Base-by-base conservation (phyloP, 2,797 vertebrate species). In the Miichthys miiuy region DNA sequence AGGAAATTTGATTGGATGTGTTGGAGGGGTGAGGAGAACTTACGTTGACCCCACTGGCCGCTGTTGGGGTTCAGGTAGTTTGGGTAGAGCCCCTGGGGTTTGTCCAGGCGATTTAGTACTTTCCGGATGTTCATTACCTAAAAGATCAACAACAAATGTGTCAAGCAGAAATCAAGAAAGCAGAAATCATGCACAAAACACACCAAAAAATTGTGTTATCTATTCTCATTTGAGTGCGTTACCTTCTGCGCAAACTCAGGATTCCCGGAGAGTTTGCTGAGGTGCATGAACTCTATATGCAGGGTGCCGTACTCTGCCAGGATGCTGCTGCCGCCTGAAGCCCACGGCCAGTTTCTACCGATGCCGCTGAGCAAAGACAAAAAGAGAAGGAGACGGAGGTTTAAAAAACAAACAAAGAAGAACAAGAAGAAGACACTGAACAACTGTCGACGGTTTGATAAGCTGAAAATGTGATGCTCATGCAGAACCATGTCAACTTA, bases 11-110 rank as follows among this genome's bases (percentile, higher is more conserved):
- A 11, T 11, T 21, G 38, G 64, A 47, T 17, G 21, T 34, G 17
- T 41, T 5, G 20, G 42, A 47, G 10, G 17, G 5, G 0, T 10
- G 47, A 51, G 18, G 55, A 17, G 16, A 55, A 99, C 98, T 99
- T 95, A 99, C 98, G 97, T 71, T 99, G 98, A 51, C 97, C 98
- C 98, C 98, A 99, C 55, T 99, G 98, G 80, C 98, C 98, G 61
- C 98, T 99, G 94, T 96, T 99, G 66, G 98, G 98, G 90, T 99
- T 99, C 92, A 99, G 94, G 82, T 99, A 99, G 94, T 99, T 99
- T 48, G 98, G 98, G 70, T 99, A 99, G 70, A 99, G 96, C 13
- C 98, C 98, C 89, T 99, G 96, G 7, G 98, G 98, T 87, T 99
- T 99, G 86, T 98, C 97, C 93, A 99, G 93, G 18, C 96, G 96